Percentiles rank a stretch among this genome's conserved stretches.
Evolutionary conservation across 2,797 vertebrate species (phyloP).

Genomic region (Sciaenops ocellatus): DNA sequence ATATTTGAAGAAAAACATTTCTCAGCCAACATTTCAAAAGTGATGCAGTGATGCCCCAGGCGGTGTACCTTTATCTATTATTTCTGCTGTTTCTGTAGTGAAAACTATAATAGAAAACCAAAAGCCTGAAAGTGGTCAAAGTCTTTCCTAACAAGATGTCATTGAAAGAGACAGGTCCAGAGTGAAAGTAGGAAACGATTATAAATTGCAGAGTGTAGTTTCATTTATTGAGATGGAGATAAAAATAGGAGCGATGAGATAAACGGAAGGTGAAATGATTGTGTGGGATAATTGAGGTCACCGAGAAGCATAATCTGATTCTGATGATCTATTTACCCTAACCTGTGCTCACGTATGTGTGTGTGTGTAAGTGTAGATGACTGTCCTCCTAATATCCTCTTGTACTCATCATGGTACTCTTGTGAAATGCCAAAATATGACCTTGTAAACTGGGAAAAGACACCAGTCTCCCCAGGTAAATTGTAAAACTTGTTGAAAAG

Average conservation of each 20-base stretch:
- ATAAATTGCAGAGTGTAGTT: not conserved
- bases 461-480: not conserved
- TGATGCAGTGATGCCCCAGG: not conserved
- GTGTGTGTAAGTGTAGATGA: not conserved
- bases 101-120: constrained; percentile 1
- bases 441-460: constrained; percentile 9
- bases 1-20: not conserved
- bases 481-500: constrained; percentile 9
- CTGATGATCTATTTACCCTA: constrained; percentile 43
- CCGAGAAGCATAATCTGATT: constrained; percentile 33
- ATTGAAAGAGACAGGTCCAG: not conserved
- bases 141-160: not conserved
- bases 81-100: not conserved
- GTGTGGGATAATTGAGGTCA: constrained; percentile 56
- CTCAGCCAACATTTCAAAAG: not conserved
- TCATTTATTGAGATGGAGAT: constrained; percentile 10
- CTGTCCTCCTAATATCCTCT: constrained; percentile 11
- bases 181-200: not conserved
- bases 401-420: not conserved
- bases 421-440: constrained; percentile 32
- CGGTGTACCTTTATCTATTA: not conserved
- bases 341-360: constrained; percentile 5
- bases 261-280: constrained; percentile 36
- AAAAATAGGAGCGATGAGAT: constrained; percentile 10
- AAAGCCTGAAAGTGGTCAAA: not conserved